Evolutionary conservation across 2,113 vertebrate species (phyloP), one percentile per base, ranked within the genome.

Genomic region (Ahaetulla prasina): DNA sequence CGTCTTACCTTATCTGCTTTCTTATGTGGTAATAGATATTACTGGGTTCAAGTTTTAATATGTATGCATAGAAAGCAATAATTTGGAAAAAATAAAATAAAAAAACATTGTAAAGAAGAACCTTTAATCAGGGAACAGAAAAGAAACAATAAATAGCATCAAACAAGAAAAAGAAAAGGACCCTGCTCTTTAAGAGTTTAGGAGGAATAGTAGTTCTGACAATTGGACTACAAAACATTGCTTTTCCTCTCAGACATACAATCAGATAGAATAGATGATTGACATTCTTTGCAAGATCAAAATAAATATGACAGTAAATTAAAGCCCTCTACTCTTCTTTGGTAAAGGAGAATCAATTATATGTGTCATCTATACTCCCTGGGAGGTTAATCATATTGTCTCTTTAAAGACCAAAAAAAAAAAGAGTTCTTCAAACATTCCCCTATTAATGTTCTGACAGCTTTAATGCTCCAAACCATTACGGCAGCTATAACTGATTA

Each of bases 201-300:
- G 43, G 53, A 22, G 87, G 43, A 93, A 89, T 89, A 90, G 16
- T n/a, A 23, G 3, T 92, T 84, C 68, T 92, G 30, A 8, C 7
- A 87, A 93, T 6, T 85, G 68, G 85, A 35, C 45, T 16, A 4
- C 14, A 68, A 87, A 94, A 30, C 92, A 90, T 22, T 90, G 93
- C 52, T 91, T 92, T 60, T 92, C 0, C 87, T 11, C 53, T 5
- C 1, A 60, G 20, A 60, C 8, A 91, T 54, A 1, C 3, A 89
- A 92, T 88, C 1, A 84, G 22, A 96, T 93, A n/a, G 43, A 94
- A n/a, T 94, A 85, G 18, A 88, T 94, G 1, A 88, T 89, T 85
- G 90, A 90, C 85, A 7, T 80, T 30, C 93, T 95, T 52, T 89
- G 0, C 3, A 80, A 94, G 53, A 88, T 60, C 11, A 93, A 93